Conservation (phyloP, 2,888 invertebrate species). For the Tubulanus polymorphus region DNA sequence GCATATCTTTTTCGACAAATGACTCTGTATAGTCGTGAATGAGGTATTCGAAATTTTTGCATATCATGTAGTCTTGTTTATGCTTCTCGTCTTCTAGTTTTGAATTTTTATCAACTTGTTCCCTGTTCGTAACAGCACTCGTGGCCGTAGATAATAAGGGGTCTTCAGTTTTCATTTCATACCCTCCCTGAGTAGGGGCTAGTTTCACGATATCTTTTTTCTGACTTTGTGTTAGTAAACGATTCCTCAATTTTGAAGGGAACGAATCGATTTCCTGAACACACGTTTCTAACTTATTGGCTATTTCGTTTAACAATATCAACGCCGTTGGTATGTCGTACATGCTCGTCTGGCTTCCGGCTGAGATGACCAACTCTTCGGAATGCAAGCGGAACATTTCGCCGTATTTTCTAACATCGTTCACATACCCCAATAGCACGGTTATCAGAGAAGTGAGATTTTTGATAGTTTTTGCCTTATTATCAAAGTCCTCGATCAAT, state of each 20-base stretch:
- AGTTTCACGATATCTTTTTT: neutral
- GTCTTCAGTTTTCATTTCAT: neutral
- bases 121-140: neutral
- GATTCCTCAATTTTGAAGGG: neutral
- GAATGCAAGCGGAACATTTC: neutral
- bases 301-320: neutral
- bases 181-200: neutral
- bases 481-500: neutral
- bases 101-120: neutral
- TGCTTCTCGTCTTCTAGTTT: neutral
- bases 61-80: neutral
- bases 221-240: neutral
- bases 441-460: slow-evolving; percentile 1
- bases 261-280: neutral
- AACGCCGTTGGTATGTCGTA: neutral
- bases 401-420: neutral
- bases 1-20: neutral
- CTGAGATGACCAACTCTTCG: neutral
- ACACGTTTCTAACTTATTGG: neutral
- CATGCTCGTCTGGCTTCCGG: neutral
- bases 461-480: neutral
- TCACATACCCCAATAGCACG: neutral
- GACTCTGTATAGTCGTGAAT: neutral
- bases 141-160: neutral
- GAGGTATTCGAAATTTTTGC: neutral